A percentile compares a stretch with the other conserved stretches of the same genome.
Evolutionary conservation across 2,888 invertebrate species (phyloP).

Genomic region (Yponomeuta sedellus): DNA sequence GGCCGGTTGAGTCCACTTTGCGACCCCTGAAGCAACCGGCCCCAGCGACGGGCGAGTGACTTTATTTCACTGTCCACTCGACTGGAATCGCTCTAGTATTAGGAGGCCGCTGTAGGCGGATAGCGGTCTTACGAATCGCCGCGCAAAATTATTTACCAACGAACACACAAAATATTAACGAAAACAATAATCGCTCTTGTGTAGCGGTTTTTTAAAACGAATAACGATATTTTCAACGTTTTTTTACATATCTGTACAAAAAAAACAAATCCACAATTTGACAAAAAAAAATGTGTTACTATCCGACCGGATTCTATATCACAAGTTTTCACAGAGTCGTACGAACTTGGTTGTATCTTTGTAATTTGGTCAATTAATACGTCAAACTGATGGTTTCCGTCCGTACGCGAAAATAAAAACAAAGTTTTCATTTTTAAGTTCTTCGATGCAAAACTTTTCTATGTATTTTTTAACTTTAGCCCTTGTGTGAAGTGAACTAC

Average conservation of each 20-base stretch:
- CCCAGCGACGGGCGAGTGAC: neutral
- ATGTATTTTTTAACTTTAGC: neutral
- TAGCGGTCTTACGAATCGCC: neutral
- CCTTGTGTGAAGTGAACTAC: neutral
- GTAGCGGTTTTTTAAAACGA: neutral
- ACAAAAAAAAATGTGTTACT: neutral
- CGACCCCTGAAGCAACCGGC: too few species aligned
- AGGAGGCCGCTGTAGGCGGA: neutral
- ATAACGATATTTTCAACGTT: neutral
- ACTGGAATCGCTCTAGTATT: neutral
- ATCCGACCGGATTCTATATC: neutral
- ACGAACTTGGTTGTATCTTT: neutral
- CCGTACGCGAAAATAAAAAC: neutral
- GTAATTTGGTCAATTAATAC: neutral
- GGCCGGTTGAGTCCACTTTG: too few species aligned
- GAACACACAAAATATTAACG: neutral
- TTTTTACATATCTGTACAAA: neutral
- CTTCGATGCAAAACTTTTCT: neutral
- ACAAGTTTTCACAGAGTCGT: too few species aligned
- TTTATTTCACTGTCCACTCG: neutral
- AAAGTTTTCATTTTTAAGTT: neutral
- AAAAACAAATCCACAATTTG: neutral
- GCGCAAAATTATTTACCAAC: neutral
- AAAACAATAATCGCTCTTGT: neutral
- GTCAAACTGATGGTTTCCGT: neutral